Percentiles rank a stretch among this genome's conserved stretches.
Conservation (phyloP, 1,140 invertebrate species). For the Semibalanus balanoides region DNA sequence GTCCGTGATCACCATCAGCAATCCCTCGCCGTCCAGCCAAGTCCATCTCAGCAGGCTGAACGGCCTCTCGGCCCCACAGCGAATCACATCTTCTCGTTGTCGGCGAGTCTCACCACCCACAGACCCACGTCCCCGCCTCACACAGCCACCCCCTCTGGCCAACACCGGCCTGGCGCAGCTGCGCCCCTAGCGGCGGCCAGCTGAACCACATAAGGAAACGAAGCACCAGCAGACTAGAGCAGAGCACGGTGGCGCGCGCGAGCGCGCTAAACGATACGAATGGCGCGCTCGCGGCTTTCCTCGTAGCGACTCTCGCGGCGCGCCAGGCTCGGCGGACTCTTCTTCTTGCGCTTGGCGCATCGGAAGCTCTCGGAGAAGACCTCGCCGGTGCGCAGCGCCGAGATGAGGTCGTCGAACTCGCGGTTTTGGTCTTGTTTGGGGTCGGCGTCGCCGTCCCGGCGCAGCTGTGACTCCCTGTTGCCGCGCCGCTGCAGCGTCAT, state of each 20-base stretch:
- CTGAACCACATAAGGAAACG: background rate
- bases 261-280: background rate
- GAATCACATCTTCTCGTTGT: background rate
- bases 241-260: no score
- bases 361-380: constrained; percentile 95
- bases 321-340: constrained; percentile 15
- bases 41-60: no score
- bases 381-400: constrained; percentile 84
- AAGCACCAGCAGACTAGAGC: constrained; percentile 1
- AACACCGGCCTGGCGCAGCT: no score
- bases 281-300: constrained; percentile 2
- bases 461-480: background rate
- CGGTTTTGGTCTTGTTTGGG: background rate
- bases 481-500: constrained; percentile 2
- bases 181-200: no score
- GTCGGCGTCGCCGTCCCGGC: background rate
- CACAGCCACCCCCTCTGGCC: background rate
- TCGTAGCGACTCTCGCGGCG: background rate
- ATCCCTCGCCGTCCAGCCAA: no score
- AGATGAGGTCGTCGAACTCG: constrained; percentile 96
- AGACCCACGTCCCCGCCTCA: background rate
- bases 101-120: background rate
- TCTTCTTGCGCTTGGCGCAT: constrained; percentile 59
- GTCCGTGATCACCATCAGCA: no score
- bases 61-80: no score